These are phyloP conservation scores for Pterocles burchelli DNA, from an alignment of 2,113 vertebrate species.

Conservation along the genomic window DNA sequence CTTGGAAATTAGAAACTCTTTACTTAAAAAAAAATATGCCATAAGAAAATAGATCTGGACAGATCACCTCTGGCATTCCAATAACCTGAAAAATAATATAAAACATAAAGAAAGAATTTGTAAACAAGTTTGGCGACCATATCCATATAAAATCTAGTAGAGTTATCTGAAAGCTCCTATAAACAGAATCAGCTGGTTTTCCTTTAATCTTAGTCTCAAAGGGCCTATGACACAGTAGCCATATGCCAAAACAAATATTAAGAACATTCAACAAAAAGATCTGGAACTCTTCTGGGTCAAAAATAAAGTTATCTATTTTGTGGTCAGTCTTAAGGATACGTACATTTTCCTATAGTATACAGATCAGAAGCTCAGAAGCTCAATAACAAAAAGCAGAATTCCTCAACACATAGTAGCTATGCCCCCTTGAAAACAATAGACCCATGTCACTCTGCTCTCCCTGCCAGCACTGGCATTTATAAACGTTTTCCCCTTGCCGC, in stretches of 20 bases:
- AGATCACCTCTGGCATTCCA: constrained; percentile 25
- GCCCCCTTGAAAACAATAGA: neutral
- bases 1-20: neutral
- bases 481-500: neutral
- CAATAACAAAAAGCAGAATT: constrained; percentile 5
- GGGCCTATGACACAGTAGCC: neutral
- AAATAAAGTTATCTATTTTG: neutral
- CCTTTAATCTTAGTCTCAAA: neutral
- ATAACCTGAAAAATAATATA: neutral
- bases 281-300: neutral
- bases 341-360: neutral
- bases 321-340: neutral
- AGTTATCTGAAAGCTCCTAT: neutral
- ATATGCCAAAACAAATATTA: neutral
- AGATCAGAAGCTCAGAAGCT: neutral
- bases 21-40: neutral
- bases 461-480: neutral
- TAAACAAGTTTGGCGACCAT: neutral
- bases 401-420: neutral
- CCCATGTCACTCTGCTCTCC: neutral
- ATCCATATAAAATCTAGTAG: neutral
- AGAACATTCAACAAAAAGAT: neutral
- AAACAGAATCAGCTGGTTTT: constrained; percentile 12
- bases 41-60: neutral
- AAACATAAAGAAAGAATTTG: neutral